Evolutionary conservation across 2,888 invertebrate genomes (phyloP).

Genomic region (Drosophila melanosoma): DNA sequence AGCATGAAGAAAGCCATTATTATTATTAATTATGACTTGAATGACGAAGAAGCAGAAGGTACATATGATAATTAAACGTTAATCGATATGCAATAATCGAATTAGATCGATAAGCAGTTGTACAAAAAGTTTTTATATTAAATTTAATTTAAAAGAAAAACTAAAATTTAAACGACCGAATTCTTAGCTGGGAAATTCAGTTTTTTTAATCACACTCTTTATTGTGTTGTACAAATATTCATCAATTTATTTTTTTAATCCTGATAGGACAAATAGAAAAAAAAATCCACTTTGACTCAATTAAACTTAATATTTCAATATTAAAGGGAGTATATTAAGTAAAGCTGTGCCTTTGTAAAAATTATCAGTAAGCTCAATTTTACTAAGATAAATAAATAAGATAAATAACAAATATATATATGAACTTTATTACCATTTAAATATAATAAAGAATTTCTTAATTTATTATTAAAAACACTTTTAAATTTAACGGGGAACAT

Average conservation of each 20-base stretch:
- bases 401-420: neutral
- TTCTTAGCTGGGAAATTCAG: neutral
- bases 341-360: neutral
- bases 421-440: neutral
- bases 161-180: neutral
- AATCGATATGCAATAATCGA: neutral
- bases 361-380: neutral
- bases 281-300: neutral
- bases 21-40: neutral
- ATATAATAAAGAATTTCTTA: neutral
- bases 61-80: neutral
- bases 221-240: neutral
- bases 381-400: conserved; percentile 8
- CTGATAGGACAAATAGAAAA: neutral
- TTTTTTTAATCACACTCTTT: neutral
- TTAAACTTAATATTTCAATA: neutral
- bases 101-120: neutral
- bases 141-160: neutral
- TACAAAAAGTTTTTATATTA: neutral
- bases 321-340: neutral
- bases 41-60: neutral
- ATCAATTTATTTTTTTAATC: neutral
- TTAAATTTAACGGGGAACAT: neutral
- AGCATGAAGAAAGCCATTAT: neutral
- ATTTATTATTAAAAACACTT: neutral